These are phyloP conservation scores for Oryctolagus cuniculus DNA, from an alignment of 2,113 vertebrate species.

Conservation along the genomic window mOryCun1.1 NC_091447.1:47181001-47181500, in stretches of 20 bases:
- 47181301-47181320: background rate
- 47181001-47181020: background rate
- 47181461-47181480: constrained; percentile 30
- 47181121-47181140: background rate
- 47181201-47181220: background rate
- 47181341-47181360: background rate
- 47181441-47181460: constrained; percentile 25
- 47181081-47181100: background rate
- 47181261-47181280: constrained; percentile 6
- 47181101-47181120: background rate
- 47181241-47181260: constrained; percentile 21
- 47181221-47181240: background rate
- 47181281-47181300: background rate
- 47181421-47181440: background rate
- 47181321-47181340: background rate
- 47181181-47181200: background rate
- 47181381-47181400: background rate
- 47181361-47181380: background rate
- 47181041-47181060: background rate
- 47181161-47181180: background rate
- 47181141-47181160: background rate
- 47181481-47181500: background rate
- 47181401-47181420: background rate
- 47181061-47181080: background rate
- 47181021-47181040: background rate